These are phyloP conservation scores for Morone saxatilis DNA, from an alignment of 2,113 vertebrate genomes.

Conservation along the genomic window DNA sequence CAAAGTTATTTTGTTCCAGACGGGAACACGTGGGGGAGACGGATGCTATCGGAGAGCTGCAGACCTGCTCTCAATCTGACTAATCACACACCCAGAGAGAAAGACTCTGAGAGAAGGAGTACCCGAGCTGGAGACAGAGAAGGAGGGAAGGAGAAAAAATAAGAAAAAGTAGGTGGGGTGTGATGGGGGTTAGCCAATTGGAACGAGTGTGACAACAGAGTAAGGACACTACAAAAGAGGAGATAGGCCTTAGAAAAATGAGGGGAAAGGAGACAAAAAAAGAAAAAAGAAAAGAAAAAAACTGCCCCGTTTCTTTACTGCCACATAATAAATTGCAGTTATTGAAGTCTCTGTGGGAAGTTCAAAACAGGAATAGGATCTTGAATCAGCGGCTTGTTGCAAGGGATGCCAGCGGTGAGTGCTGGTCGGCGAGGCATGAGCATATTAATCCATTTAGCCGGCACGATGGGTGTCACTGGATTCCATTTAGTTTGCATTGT, in stretches of 20 bases:
- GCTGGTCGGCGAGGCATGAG: slow-evolving; percentile 50
- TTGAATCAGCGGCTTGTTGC: slow-evolving; percentile 45
- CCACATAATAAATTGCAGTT: slow-evolving; percentile 29
- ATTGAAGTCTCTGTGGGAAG: slow-evolving; percentile 53
- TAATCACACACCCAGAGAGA: slow-evolving; percentile 64
- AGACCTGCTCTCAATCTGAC: slow-evolving; percentile 66
- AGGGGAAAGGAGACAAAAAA: not conserved
- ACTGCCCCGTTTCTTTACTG: slow-evolving; percentile 8
- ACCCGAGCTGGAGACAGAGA: slow-evolving; percentile 10
- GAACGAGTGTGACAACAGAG: slow-evolving; percentile 9
- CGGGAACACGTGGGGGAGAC: slow-evolving; percentile 28
- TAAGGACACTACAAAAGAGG: not conserved
- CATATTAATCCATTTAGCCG: slow-evolving; percentile 68
- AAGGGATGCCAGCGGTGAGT: slow-evolving; percentile 25
- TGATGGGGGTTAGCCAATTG: not conserved
- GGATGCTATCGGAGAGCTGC: slow-evolving; percentile 66
- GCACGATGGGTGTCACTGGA: slow-evolving; percentile 54
- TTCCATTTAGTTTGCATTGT: slow-evolving; percentile 65
- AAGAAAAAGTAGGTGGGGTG: not conserved
- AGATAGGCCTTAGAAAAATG: not conserved
- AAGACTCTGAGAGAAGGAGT: slow-evolving; percentile 24
- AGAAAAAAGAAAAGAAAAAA: not conserved
- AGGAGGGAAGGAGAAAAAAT: not conserved
- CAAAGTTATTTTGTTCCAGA: slow-evolving; percentile 57
- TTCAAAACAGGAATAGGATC: slow-evolving; percentile 28